Percentiles rank a stretch among this genome's conserved stretches.
phyloP scores from a whole-genome alignment of 2,797 vertebrate species.

The Anguilla anguilla region DNA sequence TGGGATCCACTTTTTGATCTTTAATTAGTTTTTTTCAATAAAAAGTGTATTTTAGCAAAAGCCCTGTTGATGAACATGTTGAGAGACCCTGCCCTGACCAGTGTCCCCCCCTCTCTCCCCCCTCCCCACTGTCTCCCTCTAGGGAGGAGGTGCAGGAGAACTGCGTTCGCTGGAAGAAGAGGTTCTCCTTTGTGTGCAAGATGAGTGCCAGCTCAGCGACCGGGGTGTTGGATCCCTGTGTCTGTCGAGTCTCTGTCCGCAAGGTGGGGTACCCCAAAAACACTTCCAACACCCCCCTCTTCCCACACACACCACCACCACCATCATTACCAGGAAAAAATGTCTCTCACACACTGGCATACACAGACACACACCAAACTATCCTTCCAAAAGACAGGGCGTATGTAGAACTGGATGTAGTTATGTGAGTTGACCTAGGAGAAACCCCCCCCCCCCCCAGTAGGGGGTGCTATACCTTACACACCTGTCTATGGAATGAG shows the following conservation, averaged over 20 bases:
- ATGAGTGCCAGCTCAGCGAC: conserved; percentile 96
- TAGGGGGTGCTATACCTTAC: too few relatives aligned
- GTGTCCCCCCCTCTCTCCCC: neutral
- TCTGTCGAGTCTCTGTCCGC: conserved; percentile 92
- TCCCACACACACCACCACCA: neutral
- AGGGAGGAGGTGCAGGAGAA: conserved; percentile 94
- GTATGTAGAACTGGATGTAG: too few relatives aligned
- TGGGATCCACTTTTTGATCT: neutral
- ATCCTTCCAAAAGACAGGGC: too few relatives aligned
- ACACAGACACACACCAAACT: neutral
- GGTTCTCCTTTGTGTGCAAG: conserved; percentile 91
- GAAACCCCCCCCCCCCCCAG: too few relatives aligned
- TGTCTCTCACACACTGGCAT: neutral
- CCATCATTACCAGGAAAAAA: neutral
- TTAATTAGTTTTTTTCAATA: neutral
- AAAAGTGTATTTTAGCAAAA: neutral
- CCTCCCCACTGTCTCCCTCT: neutral
- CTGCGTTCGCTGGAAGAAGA: conserved; percentile 92
- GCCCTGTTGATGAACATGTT: neutral
- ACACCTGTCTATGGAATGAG: too few relatives aligned
- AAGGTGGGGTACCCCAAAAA: conserved; percentile 76
- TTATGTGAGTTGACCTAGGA: too few relatives aligned
- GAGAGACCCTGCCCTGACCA: neutral
- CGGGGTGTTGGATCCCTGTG: conserved; percentile 89
- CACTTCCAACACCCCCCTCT: neutral